These are phyloP conservation scores for Tetragnatha montana DNA, from an alignment of 2,888 invertebrate genomes.

Conservation along the genomic window DNA sequence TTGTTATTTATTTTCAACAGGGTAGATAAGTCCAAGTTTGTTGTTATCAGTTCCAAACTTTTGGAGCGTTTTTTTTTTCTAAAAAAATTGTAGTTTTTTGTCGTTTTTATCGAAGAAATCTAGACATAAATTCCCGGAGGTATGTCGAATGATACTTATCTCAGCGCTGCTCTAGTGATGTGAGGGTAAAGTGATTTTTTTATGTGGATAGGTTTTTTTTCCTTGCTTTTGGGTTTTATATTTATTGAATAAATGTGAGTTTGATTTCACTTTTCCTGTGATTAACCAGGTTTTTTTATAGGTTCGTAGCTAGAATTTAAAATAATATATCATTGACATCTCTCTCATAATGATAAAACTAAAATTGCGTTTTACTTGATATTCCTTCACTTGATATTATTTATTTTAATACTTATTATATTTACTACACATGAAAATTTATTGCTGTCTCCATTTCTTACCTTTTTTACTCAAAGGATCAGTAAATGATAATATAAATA, in stretches of 20 bases:
- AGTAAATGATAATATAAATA: too few relatives aligned
- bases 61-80: slow-evolving; percentile 6
- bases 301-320: background rate
- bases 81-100: background rate
- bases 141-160: slow-evolving; percentile 31
- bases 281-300: slow-evolving; percentile 4
- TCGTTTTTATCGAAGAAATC: slow-evolving; percentile 38
- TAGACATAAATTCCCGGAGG: slow-evolving; percentile 1
- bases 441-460: too few relatives aligned
- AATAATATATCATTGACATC: too few relatives aligned
- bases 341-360: too few relatives aligned
- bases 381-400: too few relatives aligned
- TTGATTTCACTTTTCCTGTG: slow-evolving; percentile 19
- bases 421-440: too few relatives aligned
- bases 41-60: slow-evolving; percentile 39
- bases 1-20: slow-evolving; percentile 6
- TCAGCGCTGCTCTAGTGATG: slow-evolving; percentile 24
- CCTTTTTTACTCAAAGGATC: too few relatives aligned
- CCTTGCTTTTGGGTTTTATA: too few relatives aligned
- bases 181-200: slow-evolving; percentile 36
- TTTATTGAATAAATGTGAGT: slow-evolving; percentile 4
- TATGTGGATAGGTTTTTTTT: too few relatives aligned
- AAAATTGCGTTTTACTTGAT: too few relatives aligned
- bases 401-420: too few relatives aligned
- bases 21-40: slow-evolving; percentile 23